Percentiles rank a stretch among this genome's conserved stretches.
Conservation (phyloP, 2,888 invertebrate species). For the Chloroclystis v-ata region DNA sequence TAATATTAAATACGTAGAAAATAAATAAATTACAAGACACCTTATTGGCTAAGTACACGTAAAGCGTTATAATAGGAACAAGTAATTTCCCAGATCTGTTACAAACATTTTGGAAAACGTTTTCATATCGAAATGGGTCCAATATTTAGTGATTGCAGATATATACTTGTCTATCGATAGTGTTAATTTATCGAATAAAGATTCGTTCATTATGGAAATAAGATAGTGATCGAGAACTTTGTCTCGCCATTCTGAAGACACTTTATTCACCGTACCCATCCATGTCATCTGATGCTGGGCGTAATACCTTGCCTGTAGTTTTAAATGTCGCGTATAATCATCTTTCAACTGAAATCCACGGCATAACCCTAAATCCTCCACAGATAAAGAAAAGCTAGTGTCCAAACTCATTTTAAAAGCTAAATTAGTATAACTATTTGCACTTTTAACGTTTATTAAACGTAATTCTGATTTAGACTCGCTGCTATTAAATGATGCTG, state of each 20-base stretch:
- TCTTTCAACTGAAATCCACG: neutral
- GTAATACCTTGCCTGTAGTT: neutral
- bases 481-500: neutral
- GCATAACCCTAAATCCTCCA: neutral
- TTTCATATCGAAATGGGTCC: neutral
- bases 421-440: neutral
- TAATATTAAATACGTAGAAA: too few species aligned
- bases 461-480: neutral
- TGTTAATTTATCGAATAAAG: conserved; percentile 12
- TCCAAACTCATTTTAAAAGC: too few species aligned
- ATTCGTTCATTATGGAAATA: conserved; percentile 18
- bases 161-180: conserved; percentile 7
- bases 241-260: conserved; percentile 3
- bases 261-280: conserved; percentile 10
- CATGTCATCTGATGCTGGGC: conserved; percentile 8
- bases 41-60: too few species aligned
- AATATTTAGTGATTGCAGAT: conserved; percentile 4
- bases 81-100: too few species aligned
- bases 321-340: too few species aligned
- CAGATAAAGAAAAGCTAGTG: neutral
- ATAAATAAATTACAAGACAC: too few species aligned
- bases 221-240: conserved; percentile 7
- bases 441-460: neutral
- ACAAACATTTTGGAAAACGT: too few species aligned
- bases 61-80: too few species aligned